These are phyloP conservation scores for Kryptolebias marmoratus DNA, from an alignment of 2,113 vertebrate genomes.

Conservation along the genomic window DNA sequence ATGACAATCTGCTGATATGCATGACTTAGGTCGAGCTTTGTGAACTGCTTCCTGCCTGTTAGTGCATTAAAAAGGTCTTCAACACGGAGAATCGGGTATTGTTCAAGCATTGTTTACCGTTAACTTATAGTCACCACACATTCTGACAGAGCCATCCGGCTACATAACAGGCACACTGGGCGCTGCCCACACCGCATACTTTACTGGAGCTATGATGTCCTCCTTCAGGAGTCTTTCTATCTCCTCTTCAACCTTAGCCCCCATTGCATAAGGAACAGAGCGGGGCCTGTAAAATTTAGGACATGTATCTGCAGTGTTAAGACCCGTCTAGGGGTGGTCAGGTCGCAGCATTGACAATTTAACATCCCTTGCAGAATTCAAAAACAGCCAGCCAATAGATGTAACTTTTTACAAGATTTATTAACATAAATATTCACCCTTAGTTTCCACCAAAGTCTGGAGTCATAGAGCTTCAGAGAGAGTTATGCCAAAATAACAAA, in stretches of 20 bases:
- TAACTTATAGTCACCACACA: neutral
- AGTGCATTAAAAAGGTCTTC: neutral
- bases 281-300: neutral
- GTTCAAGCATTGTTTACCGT: neutral
- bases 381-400: no score
- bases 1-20: neutral
- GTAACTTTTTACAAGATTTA: no score
- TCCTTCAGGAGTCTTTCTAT: neutral
- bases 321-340: no score
- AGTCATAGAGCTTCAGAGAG: no score
- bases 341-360: no score
- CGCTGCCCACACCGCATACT: neutral
- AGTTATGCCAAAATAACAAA: no score
- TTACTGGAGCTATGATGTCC: neutral
- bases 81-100: neutral
- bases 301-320: no score
- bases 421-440: no score
- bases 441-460: no score
- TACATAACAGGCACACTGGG: neutral
- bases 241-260: neutral
- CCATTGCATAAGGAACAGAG: neutral
- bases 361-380: no score
- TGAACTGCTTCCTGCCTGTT: neutral
- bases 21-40: conserved; percentile 1
- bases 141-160: neutral